Percentiles rank a stretch among this genome's conserved stretches.
phyloP scores from a whole-genome alignment of 92 coral and sea anemone genomes.

The Heteractis magnifica region DNA sequence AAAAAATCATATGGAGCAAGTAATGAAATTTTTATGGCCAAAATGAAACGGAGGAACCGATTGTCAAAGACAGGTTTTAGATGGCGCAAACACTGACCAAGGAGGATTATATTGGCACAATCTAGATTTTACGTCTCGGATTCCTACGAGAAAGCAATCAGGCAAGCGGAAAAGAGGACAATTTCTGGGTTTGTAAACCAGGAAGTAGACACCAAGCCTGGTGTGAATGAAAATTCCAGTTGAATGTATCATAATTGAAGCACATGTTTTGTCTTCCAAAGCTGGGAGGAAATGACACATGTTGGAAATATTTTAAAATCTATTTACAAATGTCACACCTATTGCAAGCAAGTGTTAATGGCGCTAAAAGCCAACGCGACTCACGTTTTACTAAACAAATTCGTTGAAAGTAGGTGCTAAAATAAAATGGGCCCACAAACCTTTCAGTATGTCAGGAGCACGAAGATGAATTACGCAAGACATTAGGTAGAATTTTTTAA shows the following conservation, averaged over 20 bases:
- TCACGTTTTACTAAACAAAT: neutral
- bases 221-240: no score
- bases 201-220: neutral
- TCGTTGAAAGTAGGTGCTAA: neutral
- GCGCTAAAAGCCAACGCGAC: neutral
- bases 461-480: neutral
- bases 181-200: neutral
- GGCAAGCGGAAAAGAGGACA: neutral
- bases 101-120: no score
- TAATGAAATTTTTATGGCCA: no score
- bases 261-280: neutral
- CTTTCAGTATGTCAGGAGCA: no score
- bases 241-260: no score
- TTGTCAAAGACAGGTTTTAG: no score
- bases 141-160: no score
- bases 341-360: neutral
- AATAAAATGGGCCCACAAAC: neutral
- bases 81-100: no score
- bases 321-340: neutral
- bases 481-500: no score
- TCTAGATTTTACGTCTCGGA: neutral
- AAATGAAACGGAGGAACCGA: no score
- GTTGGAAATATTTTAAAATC: constrained; percentile 3
- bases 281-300: constrained; percentile 9
- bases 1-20: neutral